These are phyloP conservation scores for Cotesia vestalis DNA, from an alignment of 1,140 invertebrate genomes.

Conservation along the genomic window DNA sequence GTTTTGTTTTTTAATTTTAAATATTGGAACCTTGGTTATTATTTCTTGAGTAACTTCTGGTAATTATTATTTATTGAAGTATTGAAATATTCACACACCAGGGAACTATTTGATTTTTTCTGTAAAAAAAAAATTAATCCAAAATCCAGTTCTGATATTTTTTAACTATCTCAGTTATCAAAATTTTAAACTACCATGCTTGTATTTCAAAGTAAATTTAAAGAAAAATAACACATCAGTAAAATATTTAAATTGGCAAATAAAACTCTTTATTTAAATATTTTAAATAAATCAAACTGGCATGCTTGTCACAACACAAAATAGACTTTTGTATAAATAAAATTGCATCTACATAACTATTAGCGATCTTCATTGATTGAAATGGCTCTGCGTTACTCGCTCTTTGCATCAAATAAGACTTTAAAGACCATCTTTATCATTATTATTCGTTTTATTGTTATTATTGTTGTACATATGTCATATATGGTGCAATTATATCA, in stretches of 20 bases:
- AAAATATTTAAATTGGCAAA: not conserved
- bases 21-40: not conserved
- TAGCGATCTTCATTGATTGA: constrained; percentile 13
- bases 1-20: constrained; percentile 41
- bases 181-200: not conserved
- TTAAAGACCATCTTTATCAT: too few relatives aligned
- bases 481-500: too few relatives aligned
- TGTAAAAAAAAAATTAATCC: not conserved
- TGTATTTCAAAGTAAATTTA: not conserved
- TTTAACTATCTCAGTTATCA: too few relatives aligned
- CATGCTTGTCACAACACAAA: too few relatives aligned
- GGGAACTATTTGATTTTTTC: too few relatives aligned
- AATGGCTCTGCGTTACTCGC: constrained; percentile 24
- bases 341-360: constrained; percentile 5
- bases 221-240: not conserved
- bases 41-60: constrained; percentile 5
- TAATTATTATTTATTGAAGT: not conserved
- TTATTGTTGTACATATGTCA: not conserved
- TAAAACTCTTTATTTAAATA: too few relatives aligned
- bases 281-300: too few relatives aligned
- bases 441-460: not conserved
- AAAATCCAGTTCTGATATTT: not conserved
- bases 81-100: not conserved
- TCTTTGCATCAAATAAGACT: constrained; percentile 4
- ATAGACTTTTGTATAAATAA: too few relatives aligned